Percentiles rank a stretch among this genome's conserved stretches.
Conservation (phyloP, 2,113 vertebrate species). For the Crotophaga sulcirostris region DNA sequence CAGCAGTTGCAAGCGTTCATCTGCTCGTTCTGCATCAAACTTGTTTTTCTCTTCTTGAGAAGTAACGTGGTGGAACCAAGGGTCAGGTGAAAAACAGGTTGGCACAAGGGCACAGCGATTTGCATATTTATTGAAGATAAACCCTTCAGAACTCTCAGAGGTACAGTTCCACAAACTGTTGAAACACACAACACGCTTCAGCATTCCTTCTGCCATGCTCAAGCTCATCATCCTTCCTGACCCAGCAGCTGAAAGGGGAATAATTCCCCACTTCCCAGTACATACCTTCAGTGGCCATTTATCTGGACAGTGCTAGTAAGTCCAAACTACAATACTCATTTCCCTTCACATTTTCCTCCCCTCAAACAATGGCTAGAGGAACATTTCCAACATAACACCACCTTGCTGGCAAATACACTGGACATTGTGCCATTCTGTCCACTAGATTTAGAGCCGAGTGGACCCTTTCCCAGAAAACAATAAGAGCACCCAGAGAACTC, state of each 20-base stretch:
- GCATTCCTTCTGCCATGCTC: background rate
- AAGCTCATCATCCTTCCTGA: background rate
- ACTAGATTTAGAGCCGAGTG: background rate
- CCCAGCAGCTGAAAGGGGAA: background rate
- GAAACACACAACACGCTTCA: background rate
- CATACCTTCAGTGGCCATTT: fast-evolving
- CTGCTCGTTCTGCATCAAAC: background rate
- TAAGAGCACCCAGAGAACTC: background rate
- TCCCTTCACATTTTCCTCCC: too few relatives aligned
- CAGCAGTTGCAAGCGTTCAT: background rate
- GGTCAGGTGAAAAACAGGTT: background rate
- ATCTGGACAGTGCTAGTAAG: background rate
- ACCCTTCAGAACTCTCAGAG: background rate
- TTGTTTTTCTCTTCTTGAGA: background rate
- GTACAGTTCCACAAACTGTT: background rate
- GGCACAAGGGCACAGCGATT: background rate
- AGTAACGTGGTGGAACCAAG: background rate
- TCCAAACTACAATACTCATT: background rate
- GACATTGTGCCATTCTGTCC: background rate
- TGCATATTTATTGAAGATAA: background rate
- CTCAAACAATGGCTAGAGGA: background rate
- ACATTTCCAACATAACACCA: background rate
- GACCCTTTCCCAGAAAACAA: background rate
- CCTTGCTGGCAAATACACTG: background rate
- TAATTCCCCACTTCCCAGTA: background rate